Evolutionary conservation across 2,888 invertebrate species (phyloP).

Genomic region (Aspidapion aeneum): DNA sequence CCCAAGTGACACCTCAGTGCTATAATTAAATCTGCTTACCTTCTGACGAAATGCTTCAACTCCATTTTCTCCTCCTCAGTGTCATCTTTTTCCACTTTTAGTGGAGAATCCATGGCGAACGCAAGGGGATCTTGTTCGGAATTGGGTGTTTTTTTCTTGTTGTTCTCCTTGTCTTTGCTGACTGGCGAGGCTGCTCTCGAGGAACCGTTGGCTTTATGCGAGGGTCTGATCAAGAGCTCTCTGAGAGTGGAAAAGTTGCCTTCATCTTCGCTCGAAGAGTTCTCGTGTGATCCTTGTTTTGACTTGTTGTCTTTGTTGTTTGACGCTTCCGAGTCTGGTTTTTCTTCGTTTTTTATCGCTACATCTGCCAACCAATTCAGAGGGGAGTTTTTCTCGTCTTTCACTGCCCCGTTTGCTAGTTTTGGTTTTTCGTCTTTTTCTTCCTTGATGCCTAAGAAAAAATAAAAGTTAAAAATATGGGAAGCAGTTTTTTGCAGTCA

Average conservation of each 20-base stretch:
- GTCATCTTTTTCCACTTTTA: conserved; percentile 38
- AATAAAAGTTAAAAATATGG: no score
- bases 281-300: conserved; percentile 46
- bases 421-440: conserved; percentile 44
- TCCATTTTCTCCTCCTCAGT: conserved; percentile 46
- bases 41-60: conserved; percentile 63
- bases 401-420: conserved; percentile 33
- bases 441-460: conserved; percentile 39
- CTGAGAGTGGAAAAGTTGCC: conserved; percentile 78
- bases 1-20: no score
- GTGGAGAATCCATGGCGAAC: conserved; percentile 61
- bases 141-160: conserved; percentile 30
- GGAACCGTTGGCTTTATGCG: conserved; percentile 54
- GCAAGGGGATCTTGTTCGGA: conserved; percentile 73
- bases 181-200: conserved; percentile 46
- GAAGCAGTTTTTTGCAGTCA: no score
- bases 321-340: conserved; percentile 32
- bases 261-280: conserved; percentile 62
- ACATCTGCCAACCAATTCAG: conserved; percentile 66
- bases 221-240: conserved; percentile 74
- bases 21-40: conserved; percentile 29
- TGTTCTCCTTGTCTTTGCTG: conserved; percentile 29
- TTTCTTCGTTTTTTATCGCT: conserved; percentile 58
- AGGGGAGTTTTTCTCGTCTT: conserved; percentile 58
- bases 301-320: not conserved